Base-by-base conservation (phyloP, 1,140 invertebrate species). In the Bilobella aurantiaca region DNA sequence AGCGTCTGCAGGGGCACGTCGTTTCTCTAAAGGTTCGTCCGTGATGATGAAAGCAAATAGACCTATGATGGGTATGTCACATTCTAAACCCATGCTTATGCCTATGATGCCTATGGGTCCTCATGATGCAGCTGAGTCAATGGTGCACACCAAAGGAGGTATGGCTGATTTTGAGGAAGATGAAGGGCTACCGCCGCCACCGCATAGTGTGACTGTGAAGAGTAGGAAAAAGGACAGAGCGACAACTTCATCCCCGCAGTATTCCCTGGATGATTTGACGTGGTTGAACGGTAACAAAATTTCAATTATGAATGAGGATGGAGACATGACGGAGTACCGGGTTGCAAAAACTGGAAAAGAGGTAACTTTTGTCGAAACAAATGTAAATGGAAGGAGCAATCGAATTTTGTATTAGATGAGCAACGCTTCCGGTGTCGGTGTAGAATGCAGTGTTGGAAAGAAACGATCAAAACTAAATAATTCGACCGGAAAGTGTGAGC, bases 401-500 rank as follows among this genome's bases (percentile, higher is more conserved):
- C 25, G 29, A 25, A 21, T 3, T 31, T 28, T 27, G 27, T 5
- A 12, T 18, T 34, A 42, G 32, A 5, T 16, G 14, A 42, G 3
- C 18, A 16, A 14, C 3, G n/a, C 3, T 8, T 30, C 29, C 30
- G 5, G 23, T n/a, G 16, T 28, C 32, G n/a, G 3, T 47, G 58
- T 18, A 3, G 46, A 5, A 21, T 47, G 21, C 60, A 58, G 30
- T 64, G 25, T 23, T 12, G 14, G 8, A 29, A 49, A 42, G 12
- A 34, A 14, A 29, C 18, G 27, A 29, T 60, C 27, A 60, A 5
- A 16, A 31, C 58, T 14, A 32, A 60, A 25, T 5, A 31, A n/a
- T 12, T 12, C n/a, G 8, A 14, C 12, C 30, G 68, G 68, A 3
- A 16, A 47, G 61, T 69, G 68, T 31, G 3, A n/a, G n/a, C 68